phyloP scores from a whole-genome alignment of 1,140 invertebrate species.

The Triops longicaudatus region DNA sequence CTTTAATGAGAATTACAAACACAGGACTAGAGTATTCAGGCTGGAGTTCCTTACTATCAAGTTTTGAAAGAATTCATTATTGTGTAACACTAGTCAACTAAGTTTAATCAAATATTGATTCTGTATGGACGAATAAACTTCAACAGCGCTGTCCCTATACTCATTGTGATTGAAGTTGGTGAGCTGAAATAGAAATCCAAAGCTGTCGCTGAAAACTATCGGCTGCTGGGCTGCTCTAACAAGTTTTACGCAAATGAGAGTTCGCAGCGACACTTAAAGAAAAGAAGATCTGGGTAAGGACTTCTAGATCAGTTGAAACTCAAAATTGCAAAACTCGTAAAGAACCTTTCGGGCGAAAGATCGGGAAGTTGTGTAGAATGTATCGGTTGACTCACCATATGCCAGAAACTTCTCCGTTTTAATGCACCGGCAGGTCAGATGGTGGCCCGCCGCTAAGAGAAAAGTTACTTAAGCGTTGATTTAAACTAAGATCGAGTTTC shows the following conservation, averaged over 20 bases:
- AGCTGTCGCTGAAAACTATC: neutral
- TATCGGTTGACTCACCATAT: no score
- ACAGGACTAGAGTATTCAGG: constrained; percentile 2
- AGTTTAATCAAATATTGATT: neutral
- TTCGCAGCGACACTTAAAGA: neutral
- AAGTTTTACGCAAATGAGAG: neutral
- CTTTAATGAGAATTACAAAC: neutral
- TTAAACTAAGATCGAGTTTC: neutral
- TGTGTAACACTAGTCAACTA: neutral
- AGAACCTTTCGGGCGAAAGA: no score
- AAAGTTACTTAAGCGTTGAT: neutral
- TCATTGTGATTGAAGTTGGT: constrained; percentile 2
- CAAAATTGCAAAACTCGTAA: no score
- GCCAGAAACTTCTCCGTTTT: no score
- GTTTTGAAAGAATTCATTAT: neutral
- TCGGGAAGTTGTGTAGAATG: no score
- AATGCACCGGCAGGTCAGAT: no score
- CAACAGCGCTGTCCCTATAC: neutral
- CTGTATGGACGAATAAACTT: constrained; percentile 6
- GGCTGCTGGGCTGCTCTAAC: neutral
- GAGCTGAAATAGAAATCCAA: neutral
- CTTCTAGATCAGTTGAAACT: no score
- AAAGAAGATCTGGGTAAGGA: neutral
- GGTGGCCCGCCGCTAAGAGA: neutral
- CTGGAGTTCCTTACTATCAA: neutral